phyloP scores from a whole-genome alignment of 2,113 vertebrate species.

The Trogon surrucura region DNA sequence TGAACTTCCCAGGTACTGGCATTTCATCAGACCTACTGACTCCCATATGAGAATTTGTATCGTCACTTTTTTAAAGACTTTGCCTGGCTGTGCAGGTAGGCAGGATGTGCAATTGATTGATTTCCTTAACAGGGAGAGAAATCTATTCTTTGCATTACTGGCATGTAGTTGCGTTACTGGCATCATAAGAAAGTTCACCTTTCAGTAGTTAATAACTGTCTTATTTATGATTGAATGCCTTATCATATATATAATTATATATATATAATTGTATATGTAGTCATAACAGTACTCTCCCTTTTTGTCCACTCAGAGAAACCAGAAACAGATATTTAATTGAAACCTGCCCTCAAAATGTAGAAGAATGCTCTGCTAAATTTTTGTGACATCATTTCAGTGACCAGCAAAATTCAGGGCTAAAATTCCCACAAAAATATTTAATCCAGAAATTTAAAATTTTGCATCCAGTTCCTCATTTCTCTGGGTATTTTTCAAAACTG shows the following conservation, averaged over 20 bases:
- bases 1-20: background rate
- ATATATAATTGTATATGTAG: background rate
- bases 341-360: background rate
- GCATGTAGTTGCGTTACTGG: background rate
- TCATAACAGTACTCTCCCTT: background rate
- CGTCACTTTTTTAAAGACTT: background rate
- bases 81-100: background rate
- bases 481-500: background rate
- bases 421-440: background rate
- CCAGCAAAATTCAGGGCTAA: background rate
- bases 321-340: background rate
- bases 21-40: background rate
- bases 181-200: background rate
- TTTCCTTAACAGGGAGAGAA: background rate
- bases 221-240: background rate
- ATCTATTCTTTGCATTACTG: background rate
- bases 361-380: background rate
- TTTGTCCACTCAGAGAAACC: background rate
- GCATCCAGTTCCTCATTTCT: background rate
- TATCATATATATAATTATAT: too few species aligned
- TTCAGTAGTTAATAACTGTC: background rate
- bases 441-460: background rate
- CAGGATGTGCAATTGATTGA: background rate
- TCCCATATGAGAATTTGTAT: background rate
- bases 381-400: background rate